Evolutionary conservation across 2,113 vertebrate genomes (phyloP).

Genomic region (Emydocephalus ijimae): DNA sequence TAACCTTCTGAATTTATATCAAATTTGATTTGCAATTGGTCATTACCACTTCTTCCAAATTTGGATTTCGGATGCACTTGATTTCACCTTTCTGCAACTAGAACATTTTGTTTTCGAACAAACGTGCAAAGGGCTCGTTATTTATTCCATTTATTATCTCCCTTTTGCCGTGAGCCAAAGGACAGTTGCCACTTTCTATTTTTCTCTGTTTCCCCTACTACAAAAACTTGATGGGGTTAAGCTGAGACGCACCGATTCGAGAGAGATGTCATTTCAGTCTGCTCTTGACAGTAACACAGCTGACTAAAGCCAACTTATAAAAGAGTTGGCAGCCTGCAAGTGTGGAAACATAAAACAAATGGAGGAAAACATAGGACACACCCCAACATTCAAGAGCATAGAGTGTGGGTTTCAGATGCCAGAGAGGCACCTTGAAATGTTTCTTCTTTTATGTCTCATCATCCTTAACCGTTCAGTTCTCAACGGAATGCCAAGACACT

Average conservation of each 20-base stretch:
- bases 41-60: background rate
- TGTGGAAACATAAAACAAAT: background rate
- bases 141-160: background rate
- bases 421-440: background rate
- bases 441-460: background rate
- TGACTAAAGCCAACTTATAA: background rate
- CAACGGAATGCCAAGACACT: background rate
- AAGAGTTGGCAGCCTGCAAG: background rate
- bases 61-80: background rate
- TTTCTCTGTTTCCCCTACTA: background rate
- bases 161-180: background rate
- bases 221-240: background rate
- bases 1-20: background rate
- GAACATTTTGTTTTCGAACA: background rate
- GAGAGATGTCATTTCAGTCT: background rate
- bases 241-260: background rate
- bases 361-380: background rate
- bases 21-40: background rate
- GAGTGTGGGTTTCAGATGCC: background rate
- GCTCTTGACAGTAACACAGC: background rate
- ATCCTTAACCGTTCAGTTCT: background rate
- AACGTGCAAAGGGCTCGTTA: background rate
- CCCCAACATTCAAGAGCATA: background rate
- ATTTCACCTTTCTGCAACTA: background rate
- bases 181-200: background rate